phyloP scores from a whole-genome alignment of 2,797 vertebrate species.

The Sphaeramia orbicularis region DNA sequence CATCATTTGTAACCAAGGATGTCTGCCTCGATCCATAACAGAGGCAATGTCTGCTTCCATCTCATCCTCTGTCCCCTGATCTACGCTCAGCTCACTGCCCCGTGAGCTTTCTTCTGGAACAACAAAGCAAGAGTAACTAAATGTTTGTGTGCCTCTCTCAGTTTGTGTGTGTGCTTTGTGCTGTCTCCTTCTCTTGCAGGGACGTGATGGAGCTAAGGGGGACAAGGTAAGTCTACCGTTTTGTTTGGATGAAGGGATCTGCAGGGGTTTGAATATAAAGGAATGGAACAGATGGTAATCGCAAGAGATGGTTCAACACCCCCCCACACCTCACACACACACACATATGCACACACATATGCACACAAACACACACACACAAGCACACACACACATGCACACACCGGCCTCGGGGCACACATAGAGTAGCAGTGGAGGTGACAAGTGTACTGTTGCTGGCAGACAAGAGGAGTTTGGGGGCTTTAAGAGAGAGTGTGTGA shows the following conservation, averaged over 20 bases:
- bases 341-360: slow-evolving; percentile 12
- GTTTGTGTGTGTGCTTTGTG: slow-evolving; percentile 39
- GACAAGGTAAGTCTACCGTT: slow-evolving; percentile 92
- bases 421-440: slow-evolving; percentile 73
- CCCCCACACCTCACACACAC: not conserved
- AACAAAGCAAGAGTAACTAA: slow-evolving; percentile 76
- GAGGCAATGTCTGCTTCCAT: slow-evolving; percentile 79
- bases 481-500: slow-evolving; percentile 58
- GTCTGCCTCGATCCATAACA: slow-evolving; percentile 76
- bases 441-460: slow-evolving; percentile 72
- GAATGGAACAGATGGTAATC: slow-evolving; percentile 79
- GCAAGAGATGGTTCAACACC: slow-evolving; percentile 68
- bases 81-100: slow-evolving; percentile 71
- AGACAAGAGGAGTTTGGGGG: slow-evolving; percentile 66
- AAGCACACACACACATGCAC: slow-evolving; percentile 2
- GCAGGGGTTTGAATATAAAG: slow-evolving; percentile 72
- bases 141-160: slow-evolving; percentile 64
- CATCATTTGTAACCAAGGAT: slow-evolving; percentile 75
- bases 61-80: slow-evolving; percentile 80
- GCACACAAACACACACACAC: slow-evolving; percentile 8
- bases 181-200: slow-evolving; percentile 84
- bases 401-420: slow-evolving; percentile 46
- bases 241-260: slow-evolving; percentile 78
- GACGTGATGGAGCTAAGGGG: slow-evolving; percentile 89
- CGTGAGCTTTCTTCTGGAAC: slow-evolving; percentile 73